Percentiles rank a stretch among this genome's conserved stretches.
Evolutionary conservation across 2,888 invertebrate species (phyloP).

Genomic region (Hecatera dysodea): DNA sequence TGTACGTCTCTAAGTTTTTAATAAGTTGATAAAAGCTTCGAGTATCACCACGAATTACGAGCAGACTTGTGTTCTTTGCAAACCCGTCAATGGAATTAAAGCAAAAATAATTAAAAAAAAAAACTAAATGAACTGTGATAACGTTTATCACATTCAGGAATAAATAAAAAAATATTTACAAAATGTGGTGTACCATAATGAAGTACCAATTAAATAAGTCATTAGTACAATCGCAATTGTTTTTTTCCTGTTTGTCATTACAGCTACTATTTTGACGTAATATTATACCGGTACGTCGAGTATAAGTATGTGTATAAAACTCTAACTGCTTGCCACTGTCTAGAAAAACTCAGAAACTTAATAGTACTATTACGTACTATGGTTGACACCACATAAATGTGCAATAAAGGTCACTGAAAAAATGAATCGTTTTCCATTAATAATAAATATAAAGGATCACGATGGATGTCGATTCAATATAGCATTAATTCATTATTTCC

Average conservation of each 20-base stretch:
- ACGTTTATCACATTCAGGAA: not conserved
- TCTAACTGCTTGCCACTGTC: too few species aligned
- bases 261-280: not conserved
- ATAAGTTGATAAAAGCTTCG: not conserved
- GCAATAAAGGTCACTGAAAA: too few species aligned
- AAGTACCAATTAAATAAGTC: not conserved
- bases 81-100: not conserved
- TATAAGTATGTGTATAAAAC: too few species aligned
- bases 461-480: too few species aligned
- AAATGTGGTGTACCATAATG: not conserved
- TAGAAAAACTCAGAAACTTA: too few species aligned
- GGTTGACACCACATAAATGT: too few species aligned
- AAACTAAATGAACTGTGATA: not conserved
- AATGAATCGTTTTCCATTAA: too few species aligned
- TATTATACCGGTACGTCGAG: too few species aligned
- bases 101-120: not conserved
- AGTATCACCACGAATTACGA: not conserved
- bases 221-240: not conserved
- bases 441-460: too few species aligned
- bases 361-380: too few species aligned
- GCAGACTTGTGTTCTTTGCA: not conserved
- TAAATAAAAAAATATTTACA: not conserved
- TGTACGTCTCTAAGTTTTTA: not conserved
- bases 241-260: not conserved
- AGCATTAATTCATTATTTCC: too few species aligned